Base-by-base conservation (phyloP, 2,113 vertebrate species). In the Thamnophis sirtalis region DNA sequence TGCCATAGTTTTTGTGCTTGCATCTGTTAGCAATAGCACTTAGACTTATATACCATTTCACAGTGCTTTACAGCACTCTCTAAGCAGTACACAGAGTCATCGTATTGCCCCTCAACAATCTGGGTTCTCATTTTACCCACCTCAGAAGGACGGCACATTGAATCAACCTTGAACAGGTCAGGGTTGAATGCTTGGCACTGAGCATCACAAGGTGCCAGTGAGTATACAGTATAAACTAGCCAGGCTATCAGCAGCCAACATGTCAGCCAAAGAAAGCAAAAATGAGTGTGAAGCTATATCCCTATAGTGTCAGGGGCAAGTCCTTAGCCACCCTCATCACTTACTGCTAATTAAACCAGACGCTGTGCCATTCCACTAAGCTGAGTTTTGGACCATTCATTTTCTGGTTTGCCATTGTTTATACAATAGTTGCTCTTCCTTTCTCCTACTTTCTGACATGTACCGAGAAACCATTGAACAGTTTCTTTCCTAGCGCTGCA, bases 181-280 rank as follows among this genome's bases (percentile, higher is more conserved):
- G 28, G 28, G 6, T 15, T 68, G 63, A 68, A 68, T 2, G 13
- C 63, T 28, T 68, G 63, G 28, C 63, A 68, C 4, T 68, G 28
- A 68, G 63, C 63, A 96, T 95, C 96, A 95, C 91, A 95, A 96
- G 93, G 93, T 96, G 92, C 93, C 94, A 19, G 92, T 48, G 95
- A 96, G 94, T 97, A 94, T 93, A 68, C 63, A 68, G 13, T 68
- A 94, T 80, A 92, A 96, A 92, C 89, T 0, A 60, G 58, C 90
- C 95, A 92, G 87, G 0, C 0, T 91, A 94, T 94, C 95, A 96
- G 92, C 89, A 95, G 90, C 93, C 91, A 1, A 10, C 49, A 96
- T 89, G 90, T 89, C 94, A 95, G 87, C 55, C 93, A 86, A 93
- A 95, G 88, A 95, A 95, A 95, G 86, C 95, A 93, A 93, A 96